Evolutionary conservation across 2,113 vertebrate genomes (phyloP).

Genomic region (Symphodus melops): DNA sequence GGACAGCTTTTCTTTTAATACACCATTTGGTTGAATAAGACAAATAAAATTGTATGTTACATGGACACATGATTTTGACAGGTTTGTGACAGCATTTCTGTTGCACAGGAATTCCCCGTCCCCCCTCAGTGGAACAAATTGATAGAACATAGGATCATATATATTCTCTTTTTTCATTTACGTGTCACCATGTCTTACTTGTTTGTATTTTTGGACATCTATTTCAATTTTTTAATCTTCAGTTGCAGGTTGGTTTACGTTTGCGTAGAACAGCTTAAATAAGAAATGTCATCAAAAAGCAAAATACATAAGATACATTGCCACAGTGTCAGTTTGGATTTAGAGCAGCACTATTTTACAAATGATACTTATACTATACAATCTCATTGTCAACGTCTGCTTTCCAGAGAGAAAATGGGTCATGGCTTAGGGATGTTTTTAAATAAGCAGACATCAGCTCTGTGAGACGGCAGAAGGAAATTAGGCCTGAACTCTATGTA

Average conservation of each 20-base stretch:
- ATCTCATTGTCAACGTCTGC: slow-evolving; percentile 33
- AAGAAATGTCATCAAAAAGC: neutral
- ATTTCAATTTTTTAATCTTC: neutral
- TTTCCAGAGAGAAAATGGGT: slow-evolving; percentile 39
- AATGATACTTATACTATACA: slow-evolving; percentile 30
- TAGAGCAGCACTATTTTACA: slow-evolving; percentile 19
- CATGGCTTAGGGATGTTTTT: slow-evolving; percentile 34
- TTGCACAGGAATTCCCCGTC: no score
- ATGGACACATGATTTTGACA: neutral
- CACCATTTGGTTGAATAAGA: neutral
- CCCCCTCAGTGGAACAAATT: no score
- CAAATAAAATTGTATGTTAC: neutral
- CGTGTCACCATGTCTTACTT: neutral
- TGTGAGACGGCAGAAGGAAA: slow-evolving; percentile 46
- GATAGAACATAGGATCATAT: neutral
- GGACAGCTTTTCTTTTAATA: neutral
- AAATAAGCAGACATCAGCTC: slow-evolving; percentile 52
- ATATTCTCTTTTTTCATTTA: neutral
- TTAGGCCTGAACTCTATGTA: slow-evolving; percentile 21
- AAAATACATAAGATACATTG: slow-evolving; percentile 11
- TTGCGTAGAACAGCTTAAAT: neutral
- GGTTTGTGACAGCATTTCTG: neutral
- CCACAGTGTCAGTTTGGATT: slow-evolving; percentile 19
- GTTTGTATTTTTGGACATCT: neutral
- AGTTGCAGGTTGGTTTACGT: neutral